Base-by-base conservation (phyloP, 2,888 invertebrate genomes). In the Barypeithes pellucidus region DNA sequence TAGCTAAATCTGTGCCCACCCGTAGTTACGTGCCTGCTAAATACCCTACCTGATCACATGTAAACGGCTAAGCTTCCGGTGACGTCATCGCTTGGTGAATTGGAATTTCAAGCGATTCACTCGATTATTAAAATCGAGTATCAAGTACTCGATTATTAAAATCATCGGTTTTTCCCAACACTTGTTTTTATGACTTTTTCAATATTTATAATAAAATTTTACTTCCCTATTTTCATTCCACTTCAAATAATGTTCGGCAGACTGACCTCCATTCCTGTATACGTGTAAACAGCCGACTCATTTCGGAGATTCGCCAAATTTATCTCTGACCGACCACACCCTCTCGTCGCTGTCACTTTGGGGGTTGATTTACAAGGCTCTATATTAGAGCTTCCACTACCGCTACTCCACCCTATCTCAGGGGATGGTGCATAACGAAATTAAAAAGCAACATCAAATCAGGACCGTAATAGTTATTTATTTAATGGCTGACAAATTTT, bases 381-480 rank as follows among this genome's bases (percentile, higher is more conserved):
- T 68, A 59, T 68, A 65, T 59, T 73, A 68, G 68, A 73, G 59
- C 59, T 61, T 59, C 47, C 60, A 45, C 59, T 73, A 29, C 68
- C 68, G 63, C 65, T 59, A 43, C 69, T 66, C 73, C 73, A 69
- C 73, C 68, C 73, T 66, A 39, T 73, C 73, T 73, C 73, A 36
- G 22, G 72, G 72, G 72, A 72, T 72, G 67, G 67, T 67, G 67
- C 72, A 72, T 72, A 67, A 72, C 65, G 67, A 72, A 72, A 72
- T 72, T 72, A 72, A 72, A 72, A 72, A 67, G 66, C 52, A 66
- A 72, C 72, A 72, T 67, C 61, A 47, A 59, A 29, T 16, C 72
- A 72, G 72, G 41, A 7, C 50, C 60, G 72, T 22, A 67, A 16
- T 33, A 11, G 16, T n/a, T n/a, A n/a, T n/a, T n/a, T n/a, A n/a